Evolutionary conservation across 1,140 invertebrate species (phyloP).

Genomic region (Ceratina australensis): DNA sequence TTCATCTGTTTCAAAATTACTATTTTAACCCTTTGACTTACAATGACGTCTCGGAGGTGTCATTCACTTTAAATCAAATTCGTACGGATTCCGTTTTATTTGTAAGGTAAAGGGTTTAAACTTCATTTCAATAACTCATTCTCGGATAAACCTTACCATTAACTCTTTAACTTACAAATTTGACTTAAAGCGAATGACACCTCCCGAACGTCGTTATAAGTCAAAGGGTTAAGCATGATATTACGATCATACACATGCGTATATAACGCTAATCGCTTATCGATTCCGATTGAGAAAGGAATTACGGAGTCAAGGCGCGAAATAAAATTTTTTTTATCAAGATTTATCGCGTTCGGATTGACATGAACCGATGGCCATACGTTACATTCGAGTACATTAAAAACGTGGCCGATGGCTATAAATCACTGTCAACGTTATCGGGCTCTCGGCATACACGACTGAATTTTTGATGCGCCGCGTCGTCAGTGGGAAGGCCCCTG

Average conservation of each 20-base stretch:
- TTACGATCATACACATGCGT: not conserved
- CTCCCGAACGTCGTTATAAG: too few species aligned
- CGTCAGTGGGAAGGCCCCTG: not conserved
- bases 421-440: slow-evolving; percentile 17
- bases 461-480: slow-evolving; percentile 14
- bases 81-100: too few species aligned
- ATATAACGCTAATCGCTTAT: slow-evolving; percentile 11
- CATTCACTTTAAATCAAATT: too few species aligned
- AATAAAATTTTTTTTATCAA: slow-evolving; percentile 10
- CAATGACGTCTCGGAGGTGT: too few species aligned
- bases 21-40: too few species aligned
- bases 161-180: too few species aligned
- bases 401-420: slow-evolving; percentile 9
- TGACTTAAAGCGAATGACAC: too few species aligned
- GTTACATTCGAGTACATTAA: not conserved
- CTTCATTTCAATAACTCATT: too few species aligned
- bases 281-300: not conserved
- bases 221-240: not conserved
- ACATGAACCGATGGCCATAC: not conserved
- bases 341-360: not conserved
- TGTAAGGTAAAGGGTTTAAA: too few species aligned
- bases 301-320: not conserved
- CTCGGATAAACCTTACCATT: too few species aligned
- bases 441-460: not conserved
- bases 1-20: too few species aligned